These are phyloP conservation scores for Lithosia quadra DNA, from an alignment of 2,888 invertebrate species.

Conservation along the genomic window DNA sequence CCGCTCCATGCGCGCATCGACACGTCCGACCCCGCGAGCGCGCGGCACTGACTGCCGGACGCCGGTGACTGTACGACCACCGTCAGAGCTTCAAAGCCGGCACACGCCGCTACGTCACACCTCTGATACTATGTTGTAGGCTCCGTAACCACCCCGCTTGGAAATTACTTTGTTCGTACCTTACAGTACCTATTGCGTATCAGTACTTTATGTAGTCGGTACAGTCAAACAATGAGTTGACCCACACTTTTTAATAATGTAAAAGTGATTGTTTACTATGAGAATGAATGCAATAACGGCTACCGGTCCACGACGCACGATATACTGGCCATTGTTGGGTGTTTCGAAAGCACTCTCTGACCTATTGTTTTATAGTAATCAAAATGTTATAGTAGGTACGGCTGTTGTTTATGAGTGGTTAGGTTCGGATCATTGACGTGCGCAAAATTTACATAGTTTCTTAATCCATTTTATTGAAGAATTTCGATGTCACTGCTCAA, in stretches of 20 bases:
- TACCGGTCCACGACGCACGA: conserved; percentile 59
- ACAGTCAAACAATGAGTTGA: conserved; percentile 67
- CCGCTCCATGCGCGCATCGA: conserved; percentile 63
- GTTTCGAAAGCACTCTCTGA: conserved; percentile 74
- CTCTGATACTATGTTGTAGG: conserved; percentile 26
- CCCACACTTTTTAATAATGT: conserved; percentile 68
- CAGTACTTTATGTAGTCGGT: conserved; percentile 46
- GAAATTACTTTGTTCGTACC: conserved; percentile 43
- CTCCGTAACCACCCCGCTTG: conserved; percentile 35
- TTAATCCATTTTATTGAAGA: not conserved
- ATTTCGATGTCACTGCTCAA: not conserved
- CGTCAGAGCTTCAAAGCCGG: conserved; percentile 39
- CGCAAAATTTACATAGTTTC: not conserved
- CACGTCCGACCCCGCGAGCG: conserved; percentile 73
- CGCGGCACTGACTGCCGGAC: conserved; percentile 70
- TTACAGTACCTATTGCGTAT: conserved; percentile 44
- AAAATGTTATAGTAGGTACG: conserved; percentile 63
- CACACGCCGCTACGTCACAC: conserved; percentile 36
- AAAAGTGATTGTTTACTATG: conserved; percentile 78
- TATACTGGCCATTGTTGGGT: conserved; percentile 64
- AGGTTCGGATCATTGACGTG: conserved; percentile 20
- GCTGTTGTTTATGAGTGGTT: conserved; percentile 56
- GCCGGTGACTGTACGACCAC: conserved; percentile 35
- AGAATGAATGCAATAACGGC: conserved; percentile 65
- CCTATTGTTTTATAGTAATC: conserved; percentile 74